A percentile compares a stretch with the other conserved stretches of the same genome.
These are phyloP conservation scores for Euproctis similis DNA, from an alignment of 2,888 invertebrate genomes.

Conservation along the genomic window DNA sequence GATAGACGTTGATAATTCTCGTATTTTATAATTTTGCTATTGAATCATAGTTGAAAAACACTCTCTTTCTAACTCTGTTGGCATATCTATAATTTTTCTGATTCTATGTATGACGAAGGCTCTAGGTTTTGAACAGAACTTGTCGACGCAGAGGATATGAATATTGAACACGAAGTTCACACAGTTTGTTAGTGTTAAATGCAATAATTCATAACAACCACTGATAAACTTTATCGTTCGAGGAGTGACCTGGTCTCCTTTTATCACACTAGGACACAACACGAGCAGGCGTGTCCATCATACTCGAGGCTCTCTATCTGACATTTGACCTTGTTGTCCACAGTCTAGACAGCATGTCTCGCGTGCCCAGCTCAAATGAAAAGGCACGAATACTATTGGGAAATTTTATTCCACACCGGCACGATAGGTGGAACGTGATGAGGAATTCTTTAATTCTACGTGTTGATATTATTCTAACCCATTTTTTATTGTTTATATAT, in stretches of 20 bases:
- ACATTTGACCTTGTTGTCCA: constrained; percentile 21
- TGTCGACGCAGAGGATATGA: too few relatives aligned
- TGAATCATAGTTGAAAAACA: too few relatives aligned
- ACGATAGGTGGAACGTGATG: constrained; percentile 24
- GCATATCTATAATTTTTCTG: too few relatives aligned
- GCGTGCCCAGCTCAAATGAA: constrained; percentile 25
- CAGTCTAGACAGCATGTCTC: constrained; percentile 23
- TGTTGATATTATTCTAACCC: constrained; percentile 12
- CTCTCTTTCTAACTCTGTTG: too few relatives aligned
- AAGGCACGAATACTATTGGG: constrained; percentile 18
- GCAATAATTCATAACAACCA: background rate
- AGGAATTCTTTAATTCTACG: constrained; percentile 21
- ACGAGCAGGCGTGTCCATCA: constrained; percentile 4
- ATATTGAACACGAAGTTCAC: too few relatives aligned
- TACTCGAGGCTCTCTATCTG: constrained; percentile 8
- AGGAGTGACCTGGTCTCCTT: constrained; percentile 1
- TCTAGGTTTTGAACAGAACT: too few relatives aligned
- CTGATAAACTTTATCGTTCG: constrained; percentile 1
- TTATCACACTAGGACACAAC: constrained; percentile 8
- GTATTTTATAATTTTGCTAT: too few relatives aligned
- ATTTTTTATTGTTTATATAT: too few relatives aligned
- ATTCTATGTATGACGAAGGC: too few relatives aligned
- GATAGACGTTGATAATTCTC: too few relatives aligned
- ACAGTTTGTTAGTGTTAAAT: too few relatives aligned
- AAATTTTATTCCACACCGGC: constrained; percentile 26